Evolutionary conservation across 2,888 invertebrate species (phyloP), one percentile per base, ranked within the genome.

Genomic region (Plebejus anna): DNA sequence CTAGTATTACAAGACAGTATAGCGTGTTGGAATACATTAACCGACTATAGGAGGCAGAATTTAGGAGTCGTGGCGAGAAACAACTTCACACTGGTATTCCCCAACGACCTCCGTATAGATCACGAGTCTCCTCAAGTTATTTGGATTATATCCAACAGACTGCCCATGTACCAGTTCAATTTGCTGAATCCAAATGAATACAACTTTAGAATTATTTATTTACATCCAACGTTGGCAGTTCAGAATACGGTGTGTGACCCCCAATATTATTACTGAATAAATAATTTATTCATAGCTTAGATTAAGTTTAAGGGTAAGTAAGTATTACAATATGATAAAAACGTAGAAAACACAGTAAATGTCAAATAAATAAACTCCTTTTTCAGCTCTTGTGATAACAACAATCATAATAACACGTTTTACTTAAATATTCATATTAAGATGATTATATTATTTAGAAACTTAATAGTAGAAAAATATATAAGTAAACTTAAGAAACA

Each of bases 11-110:
- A 95, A 78, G 97, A 97, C 87, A 95, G 96, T 79, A 95, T 98
- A 73, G 97, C 96, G 80, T 97, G 97, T 88, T 97, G 97, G 97
- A 96, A 97, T 83, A 96, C 96, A 4, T 92, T 95, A n/a, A 97
- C 96, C 82, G 95, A 96, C 0, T 97, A 97, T 82, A 94, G 90
- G 70, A 92, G 95, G 22, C 89, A 92, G 16, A 97, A 96, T 85
- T 87, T 97, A 75, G 95, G 95, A 1, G 89, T 96, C 9, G 93
- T 97, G 0, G 96, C 96, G 0, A 89, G 94, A 78, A 95, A 95
- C 85, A 94, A 95, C 70, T 92, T 91, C 51, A 95, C 96, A 0
- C 89, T 97, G 82, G 94, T 97, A 47, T 97, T 97, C 84, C 97
- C 97, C 0, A 97, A 97, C 81, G 97, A 97, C 84, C 88, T 97